Base-by-base conservation (phyloP, 2,113 vertebrate species). In the Gymnorhina tibicen region DNA sequence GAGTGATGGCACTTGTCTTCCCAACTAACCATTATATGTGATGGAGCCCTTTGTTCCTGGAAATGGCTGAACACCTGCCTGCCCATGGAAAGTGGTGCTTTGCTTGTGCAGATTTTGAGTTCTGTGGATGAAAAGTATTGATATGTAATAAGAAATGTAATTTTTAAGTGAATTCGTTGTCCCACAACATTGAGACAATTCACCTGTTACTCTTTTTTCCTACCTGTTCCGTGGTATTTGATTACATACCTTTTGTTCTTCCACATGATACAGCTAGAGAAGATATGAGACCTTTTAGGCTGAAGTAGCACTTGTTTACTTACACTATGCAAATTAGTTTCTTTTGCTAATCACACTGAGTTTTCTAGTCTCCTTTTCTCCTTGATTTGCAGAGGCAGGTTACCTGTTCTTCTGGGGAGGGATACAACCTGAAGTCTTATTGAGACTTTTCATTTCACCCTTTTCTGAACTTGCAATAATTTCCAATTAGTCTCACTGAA, bases 141-240 rank as follows among this genome's bases (percentile, higher is more conserved):
- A 11, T 81, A 24, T 20, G 14, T 37, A 52, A 16, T 58, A 66
- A 44, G 33, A 74, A 37, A 52, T 44, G 14, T 11, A 14, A 33
- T 74, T 59, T 58, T 66, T 15, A 74, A 37, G 37, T 37, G 12
- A 81, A 50, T 74, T 59, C 19, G 4, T 81, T 89, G 22, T 52
- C 56, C 33, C 27, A 28, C 42, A 56, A 35, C 6, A 28, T 52
- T 37, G 37, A 44, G 44, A 28, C 18, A 58, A 81, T 73, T 81
- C 32, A 50, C 22, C 15, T 58, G 15, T 59, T 66, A 44, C 16
- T 37, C 37, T 22, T 81, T 66, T 74, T 66, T 66, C 39, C 44
- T 44, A 16, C 27, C 26, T 73, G 18, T 80, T 73, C 8, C 1
- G 0, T 50, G 27, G 27, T 23, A 58, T 15, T 50, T 0, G 0